Evolutionary conservation across 2,888 invertebrate genomes (phyloP).

Genomic region (Trissoscelio sp.): DNA sequence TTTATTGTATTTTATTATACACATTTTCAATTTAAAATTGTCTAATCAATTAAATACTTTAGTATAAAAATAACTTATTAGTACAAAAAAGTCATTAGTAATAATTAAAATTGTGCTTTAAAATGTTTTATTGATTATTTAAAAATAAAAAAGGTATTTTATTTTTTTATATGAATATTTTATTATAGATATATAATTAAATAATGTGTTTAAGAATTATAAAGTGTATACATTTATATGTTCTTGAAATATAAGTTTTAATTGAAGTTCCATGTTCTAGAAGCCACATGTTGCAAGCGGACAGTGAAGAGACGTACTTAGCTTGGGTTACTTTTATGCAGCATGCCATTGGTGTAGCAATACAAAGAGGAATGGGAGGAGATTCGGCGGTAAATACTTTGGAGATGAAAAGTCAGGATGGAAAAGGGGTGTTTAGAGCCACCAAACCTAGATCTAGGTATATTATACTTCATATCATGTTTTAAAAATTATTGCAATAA

Average conservation of each 20-base stretch:
- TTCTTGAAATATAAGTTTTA: slow-evolving; percentile 33
- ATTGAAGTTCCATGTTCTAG: slow-evolving; percentile 83
- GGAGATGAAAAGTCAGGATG: slow-evolving; percentile 73
- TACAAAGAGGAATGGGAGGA: slow-evolving; percentile 87
- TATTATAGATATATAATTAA: no score
- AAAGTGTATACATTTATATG: neutral
- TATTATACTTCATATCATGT: neutral
- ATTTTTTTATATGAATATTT: no score
- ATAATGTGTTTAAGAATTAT: no score
- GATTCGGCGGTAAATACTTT: slow-evolving; percentile 74
- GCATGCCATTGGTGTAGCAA: slow-evolving; percentile 93
- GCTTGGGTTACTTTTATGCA: slow-evolving; percentile 96
- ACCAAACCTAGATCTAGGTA: slow-evolving; percentile 78
- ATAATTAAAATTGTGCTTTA: no score
- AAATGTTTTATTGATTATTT: no score
- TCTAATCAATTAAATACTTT: no score
- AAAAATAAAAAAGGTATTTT: no score
- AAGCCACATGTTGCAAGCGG: slow-evolving; percentile 98
- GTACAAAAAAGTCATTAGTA: no score
- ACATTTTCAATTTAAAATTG: no score
- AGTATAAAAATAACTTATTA: no score
- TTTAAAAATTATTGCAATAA: no score
- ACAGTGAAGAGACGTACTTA: slow-evolving; percentile 95
- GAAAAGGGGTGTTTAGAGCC: slow-evolving; percentile 73
- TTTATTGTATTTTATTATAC: no score